Evolutionary conservation across 2,888 invertebrate species (phyloP), one percentile per base, ranked within the genome.

Genomic region (Yponomeuta evonymella): DNA sequence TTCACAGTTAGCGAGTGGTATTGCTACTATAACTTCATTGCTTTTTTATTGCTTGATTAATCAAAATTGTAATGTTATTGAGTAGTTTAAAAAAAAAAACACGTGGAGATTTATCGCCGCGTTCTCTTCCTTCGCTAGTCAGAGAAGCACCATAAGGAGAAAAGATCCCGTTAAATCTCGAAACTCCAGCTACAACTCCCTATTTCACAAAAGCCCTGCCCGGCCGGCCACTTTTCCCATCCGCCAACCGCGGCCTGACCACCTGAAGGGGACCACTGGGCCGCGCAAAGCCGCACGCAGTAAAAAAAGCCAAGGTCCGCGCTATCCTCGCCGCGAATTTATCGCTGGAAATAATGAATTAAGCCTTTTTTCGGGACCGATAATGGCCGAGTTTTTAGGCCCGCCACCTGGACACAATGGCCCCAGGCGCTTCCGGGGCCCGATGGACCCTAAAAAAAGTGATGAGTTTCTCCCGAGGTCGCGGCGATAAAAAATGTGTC

Each of bases 301-400:
- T 68, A 70, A 67, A 72, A 72, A 72, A 71, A 81, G 80, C 80
- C 83, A 81, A 85, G 83, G 85, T 79, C 79, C 78, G 77, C 79
- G 77, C 76, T 15, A 78, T 78, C 80, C 80, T 83, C 80, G 72
- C 76, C 76, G 80, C 83, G 80, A 83, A 83, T 87, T 86, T 85
- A 87, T 87, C 85, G 83, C 83, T 77, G 79, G 77, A 79, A 77
- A 78, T 85, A 83, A 86, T 81, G 81, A 82, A 85, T 82, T 85
- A 78, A 77, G 77, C 78, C 77, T 79, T 79, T 82, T 74, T 81
- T 81, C 75, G 73, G 51, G 51, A 73, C 78, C 79, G 82, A 82
- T 86, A 83, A 83, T 83, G 81, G 81, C 73, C 72, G 71, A 64
- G 71, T 70, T 70, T 70, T 75, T 75, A 76, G 73, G 73, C 77